Percentiles rank a stretch among this genome's conserved stretches.
These are phyloP conservation scores for Falco cherrug DNA, from an alignment of 2,797 vertebrate genomes.

Conservation along the genomic window DNA sequence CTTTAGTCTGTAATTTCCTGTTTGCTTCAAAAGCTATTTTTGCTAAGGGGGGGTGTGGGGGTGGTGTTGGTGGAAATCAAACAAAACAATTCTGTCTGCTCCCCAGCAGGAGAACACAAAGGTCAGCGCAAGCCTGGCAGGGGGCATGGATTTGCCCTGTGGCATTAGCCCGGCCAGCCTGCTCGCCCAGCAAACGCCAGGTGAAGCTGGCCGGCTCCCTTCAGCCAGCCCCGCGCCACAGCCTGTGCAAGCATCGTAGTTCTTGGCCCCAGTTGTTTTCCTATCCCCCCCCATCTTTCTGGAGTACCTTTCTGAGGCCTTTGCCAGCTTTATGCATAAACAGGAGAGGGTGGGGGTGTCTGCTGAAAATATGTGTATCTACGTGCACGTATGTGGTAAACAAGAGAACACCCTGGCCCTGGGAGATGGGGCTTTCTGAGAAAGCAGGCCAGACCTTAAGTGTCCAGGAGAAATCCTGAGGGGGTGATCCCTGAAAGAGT, in stretches of 20 bases:
- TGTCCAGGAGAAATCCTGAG: background rate
- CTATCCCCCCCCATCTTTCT: background rate
- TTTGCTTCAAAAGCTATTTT: conserved; percentile 8
- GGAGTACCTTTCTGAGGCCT: background rate
- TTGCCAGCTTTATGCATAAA: background rate
- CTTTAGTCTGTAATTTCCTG: background rate
- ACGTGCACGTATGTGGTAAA: accelerated
- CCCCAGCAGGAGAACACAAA: background rate
- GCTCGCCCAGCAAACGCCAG: background rate
- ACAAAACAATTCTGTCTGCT: background rate
- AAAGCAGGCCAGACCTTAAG: background rate
- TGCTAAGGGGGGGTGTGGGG: background rate
- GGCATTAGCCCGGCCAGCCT: background rate
- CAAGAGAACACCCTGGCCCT: background rate
- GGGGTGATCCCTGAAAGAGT: background rate
- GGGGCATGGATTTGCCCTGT: background rate
- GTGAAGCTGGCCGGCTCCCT: background rate
- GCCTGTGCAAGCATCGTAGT: background rate
- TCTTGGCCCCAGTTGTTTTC: background rate
- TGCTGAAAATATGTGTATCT: background rate
- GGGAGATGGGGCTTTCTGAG: background rate
- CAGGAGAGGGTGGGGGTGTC: background rate
- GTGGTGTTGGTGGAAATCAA: too few species aligned
- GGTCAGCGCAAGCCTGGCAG: accelerated
- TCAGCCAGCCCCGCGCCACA: background rate